Conservation (phyloP, 2,888 invertebrate genomes). For the Xiphydria camelus region DNA sequence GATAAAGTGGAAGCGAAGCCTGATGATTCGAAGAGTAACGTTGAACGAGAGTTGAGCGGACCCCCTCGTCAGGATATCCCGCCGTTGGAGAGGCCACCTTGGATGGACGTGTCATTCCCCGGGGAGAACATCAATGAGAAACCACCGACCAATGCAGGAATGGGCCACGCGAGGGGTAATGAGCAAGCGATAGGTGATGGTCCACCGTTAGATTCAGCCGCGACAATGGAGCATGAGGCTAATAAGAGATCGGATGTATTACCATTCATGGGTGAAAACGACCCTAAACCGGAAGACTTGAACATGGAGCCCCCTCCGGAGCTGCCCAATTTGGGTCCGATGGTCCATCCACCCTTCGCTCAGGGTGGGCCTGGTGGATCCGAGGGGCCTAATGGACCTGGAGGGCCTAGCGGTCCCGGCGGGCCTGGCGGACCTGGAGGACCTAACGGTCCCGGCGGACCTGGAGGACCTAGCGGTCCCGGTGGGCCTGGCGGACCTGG, state of each 20-base stretch:
- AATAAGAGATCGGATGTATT: constrained; percentile 37
- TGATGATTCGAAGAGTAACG: constrained; percentile 7
- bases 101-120: constrained; percentile 30
- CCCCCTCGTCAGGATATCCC: constrained; percentile 15
- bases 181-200: too few relatives aligned
- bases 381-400: neutral
- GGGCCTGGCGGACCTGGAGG: too few relatives aligned
- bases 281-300: constrained; percentile 49
- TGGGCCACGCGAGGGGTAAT: too few relatives aligned
- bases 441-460: neutral
- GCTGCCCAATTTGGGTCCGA: constrained; percentile 45
- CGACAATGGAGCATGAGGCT: constrained; percentile 1
- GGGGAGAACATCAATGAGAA: constrained; percentile 17
- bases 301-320: constrained; percentile 53
- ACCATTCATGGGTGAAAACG: constrained; percentile 52
- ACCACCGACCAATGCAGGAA: neutral
- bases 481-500: constrained; percentile 9
- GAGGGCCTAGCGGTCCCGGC: constrained; percentile 10
- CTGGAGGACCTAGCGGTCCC: constrained; percentile 8
- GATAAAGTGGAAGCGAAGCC: constrained; percentile 3
- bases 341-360: constrained; percentile 16
- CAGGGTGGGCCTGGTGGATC: neutral
- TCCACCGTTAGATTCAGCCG: too few relatives aligned
- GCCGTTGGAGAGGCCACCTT: constrained; percentile 35
- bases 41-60: too few relatives aligned